These are phyloP conservation scores for Coturnix japonica DNA, from an alignment of 2,113 vertebrate species.

Conservation along the genomic window DNA sequence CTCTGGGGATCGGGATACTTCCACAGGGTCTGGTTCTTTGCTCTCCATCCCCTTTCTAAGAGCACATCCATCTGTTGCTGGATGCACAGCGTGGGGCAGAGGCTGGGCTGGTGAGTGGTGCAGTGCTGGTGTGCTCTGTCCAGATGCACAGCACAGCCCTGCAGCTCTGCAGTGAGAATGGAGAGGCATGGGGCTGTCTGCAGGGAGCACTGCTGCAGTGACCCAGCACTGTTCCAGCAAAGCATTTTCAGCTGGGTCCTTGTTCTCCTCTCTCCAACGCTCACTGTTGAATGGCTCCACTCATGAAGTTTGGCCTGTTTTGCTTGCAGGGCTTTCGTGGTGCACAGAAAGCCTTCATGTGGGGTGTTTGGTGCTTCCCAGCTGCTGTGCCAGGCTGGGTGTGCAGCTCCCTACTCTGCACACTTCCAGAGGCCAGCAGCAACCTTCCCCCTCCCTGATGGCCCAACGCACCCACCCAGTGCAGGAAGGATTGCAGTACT, in stretches of 20 bases:
- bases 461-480: neutral
- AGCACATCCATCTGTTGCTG: rapidly evolving
- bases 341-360: neutral
- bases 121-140: neutral
- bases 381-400: too few species aligned
- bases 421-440: neutral
- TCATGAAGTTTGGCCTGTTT: neutral
- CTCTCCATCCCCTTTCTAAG: neutral
- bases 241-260: neutral
- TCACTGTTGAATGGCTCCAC: neutral
- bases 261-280: neutral
- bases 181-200: rapidly evolving
- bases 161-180: neutral
- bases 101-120: neutral
- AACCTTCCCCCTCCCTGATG: neutral
- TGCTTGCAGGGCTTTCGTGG: rapidly evolving
- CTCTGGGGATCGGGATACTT: neutral
- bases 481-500: neutral
- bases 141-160: neutral
- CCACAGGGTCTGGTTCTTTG: neutral
- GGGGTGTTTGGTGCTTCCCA: neutral
- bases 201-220: neutral
- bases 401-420: neutral
- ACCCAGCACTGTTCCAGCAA: neutral
- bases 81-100: neutral